Base-by-base conservation (phyloP, 2,113 vertebrate genomes). In the Anthoscopus minutus region DNA sequence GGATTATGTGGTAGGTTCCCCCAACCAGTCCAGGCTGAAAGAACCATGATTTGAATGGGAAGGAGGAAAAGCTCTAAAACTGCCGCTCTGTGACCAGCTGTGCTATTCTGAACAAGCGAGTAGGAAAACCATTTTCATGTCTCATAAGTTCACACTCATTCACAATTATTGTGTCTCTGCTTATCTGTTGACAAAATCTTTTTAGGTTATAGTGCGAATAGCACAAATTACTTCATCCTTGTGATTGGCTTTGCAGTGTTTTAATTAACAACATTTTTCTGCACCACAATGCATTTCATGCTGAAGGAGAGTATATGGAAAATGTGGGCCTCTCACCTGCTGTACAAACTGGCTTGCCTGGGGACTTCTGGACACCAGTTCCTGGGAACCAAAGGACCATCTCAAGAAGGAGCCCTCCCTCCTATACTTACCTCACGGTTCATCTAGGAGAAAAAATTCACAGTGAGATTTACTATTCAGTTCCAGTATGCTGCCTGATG, bases 31-130 rank as follows among this genome's bases (percentile, higher is more conserved):
- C 38, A 38, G 42, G 23, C 69, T 78, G 53, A 60, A 81, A 85
- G 60, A 86, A 35, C 25, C 38, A 48, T 8, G 24, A 6, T 24
- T 53, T 81, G 47, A 64, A 60, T 48, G 40, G 18, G 23, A 24
- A 84, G 38, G 31, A 91, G 17, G 23, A 78, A 91, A 84, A 81
- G 9, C 15, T 81, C 13, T n/a, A 37, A 54, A 73, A 44, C 10
- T 21, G 20, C 20, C 51, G 23, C 21, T 81, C 1, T 37, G n/a
- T 2, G 3, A 53, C 16, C 45, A 62, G 22, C 25, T 5, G 0
- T 31, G 45, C 15, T 84, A 6, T 62, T 78, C 45, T 66, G n/a
- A 64, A 8, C 53, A 56, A 27, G 40, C 27, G 82, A 11, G 47
- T 0, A 54, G 51, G 40, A 60, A 85, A 72, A 62, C 22, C 44